Conservation (phyloP, 2,888 invertebrate species). For the Drosophila formosana region DNA sequence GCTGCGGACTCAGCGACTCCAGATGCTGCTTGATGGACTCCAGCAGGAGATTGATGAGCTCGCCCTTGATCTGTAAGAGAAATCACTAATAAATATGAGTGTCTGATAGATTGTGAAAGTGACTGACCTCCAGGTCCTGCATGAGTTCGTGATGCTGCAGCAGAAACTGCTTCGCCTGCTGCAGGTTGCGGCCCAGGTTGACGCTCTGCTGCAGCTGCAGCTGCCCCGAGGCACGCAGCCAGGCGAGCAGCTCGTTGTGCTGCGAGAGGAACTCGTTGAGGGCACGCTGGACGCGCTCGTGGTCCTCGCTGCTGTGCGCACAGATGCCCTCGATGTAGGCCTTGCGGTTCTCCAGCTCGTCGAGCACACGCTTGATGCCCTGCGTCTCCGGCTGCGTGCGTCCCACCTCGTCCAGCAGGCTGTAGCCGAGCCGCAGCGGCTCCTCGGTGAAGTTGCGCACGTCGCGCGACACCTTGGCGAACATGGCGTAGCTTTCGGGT, state of each 20-base stretch:
- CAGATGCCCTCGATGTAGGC: constrained; percentile 88
- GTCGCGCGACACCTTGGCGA: constrained; percentile 88
- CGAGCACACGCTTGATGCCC: constrained; percentile 88
- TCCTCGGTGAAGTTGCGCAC: constrained; percentile 89
- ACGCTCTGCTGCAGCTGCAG: constrained; percentile 90
- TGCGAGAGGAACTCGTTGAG: constrained; percentile 89
- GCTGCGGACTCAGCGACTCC: constrained; percentile 88
- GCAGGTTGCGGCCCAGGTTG: constrained; percentile 90
- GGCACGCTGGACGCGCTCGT: constrained; percentile 89
- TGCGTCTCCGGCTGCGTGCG: constrained; percentile 88
- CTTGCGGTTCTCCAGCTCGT: constrained; percentile 91
- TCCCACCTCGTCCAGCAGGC: constrained; percentile 89
- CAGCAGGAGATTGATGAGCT: constrained; percentile 89
- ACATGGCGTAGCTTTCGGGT: constrained; percentile 89
- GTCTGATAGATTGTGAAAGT: no score
- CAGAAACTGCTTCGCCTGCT: constrained; percentile 90
- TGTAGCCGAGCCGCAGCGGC: constrained; percentile 90
- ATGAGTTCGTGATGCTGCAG: constrained; percentile 90
- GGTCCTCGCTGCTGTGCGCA: constrained; percentile 89
- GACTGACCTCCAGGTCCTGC: constrained; percentile 89
- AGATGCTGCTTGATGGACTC: constrained; percentile 88
- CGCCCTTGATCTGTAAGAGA: constrained; percentile 87
- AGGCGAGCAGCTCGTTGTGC: constrained; percentile 90
- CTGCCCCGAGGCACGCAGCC: constrained; percentile 91
- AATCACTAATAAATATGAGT: not conserved